Conservation (phyloP, 2,888 invertebrate genomes). For the Trissonchulus sp. region DNA sequence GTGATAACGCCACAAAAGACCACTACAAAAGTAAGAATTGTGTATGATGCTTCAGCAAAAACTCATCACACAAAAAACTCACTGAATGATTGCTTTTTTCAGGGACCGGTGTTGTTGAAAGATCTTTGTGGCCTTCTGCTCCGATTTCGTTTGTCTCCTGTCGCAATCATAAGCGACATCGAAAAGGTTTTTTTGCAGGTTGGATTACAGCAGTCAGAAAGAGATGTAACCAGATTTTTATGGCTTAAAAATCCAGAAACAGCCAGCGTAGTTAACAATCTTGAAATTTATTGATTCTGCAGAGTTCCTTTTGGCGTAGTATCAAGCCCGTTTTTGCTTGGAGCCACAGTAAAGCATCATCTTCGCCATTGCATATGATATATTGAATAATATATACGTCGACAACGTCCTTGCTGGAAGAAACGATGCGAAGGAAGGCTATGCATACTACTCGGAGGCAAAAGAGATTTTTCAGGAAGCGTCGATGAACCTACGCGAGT, state of each 20-base stretch:
- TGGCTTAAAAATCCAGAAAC: slow-evolving; percentile 2
- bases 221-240: slow-evolving; percentile 30
- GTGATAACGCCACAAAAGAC: slow-evolving; percentile 34
- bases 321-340: slow-evolving; percentile 36
- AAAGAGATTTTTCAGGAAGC: slow-evolving; percentile 7
- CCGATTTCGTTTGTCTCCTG: slow-evolving; percentile 23
- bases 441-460: slow-evolving; percentile 1
- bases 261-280: slow-evolving; percentile 33
- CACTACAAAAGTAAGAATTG: slow-evolving; percentile 34
- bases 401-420: slow-evolving; percentile 20
- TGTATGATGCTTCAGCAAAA: slow-evolving; percentile 11
- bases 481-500: slow-evolving; percentile 24
- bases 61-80: too few species aligned
- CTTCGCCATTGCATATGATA: not conserved
- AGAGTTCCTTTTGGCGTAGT: slow-evolving; percentile 39
- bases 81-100: slow-evolving; percentile 18
- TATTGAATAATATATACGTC: slow-evolving; percentile 15
- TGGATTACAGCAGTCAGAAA: slow-evolving; percentile 31
- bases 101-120: slow-evolving; percentile 7
- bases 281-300: slow-evolving; percentile 34
- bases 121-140: too few species aligned
- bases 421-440: not conserved
- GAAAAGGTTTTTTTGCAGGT: slow-evolving; percentile 42
- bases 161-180: slow-evolving; percentile 34
- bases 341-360: slow-evolving; percentile 33